Base-by-base conservation (phyloP, 64 coral and sea anemone species). In the Montipora sp. region DNA sequence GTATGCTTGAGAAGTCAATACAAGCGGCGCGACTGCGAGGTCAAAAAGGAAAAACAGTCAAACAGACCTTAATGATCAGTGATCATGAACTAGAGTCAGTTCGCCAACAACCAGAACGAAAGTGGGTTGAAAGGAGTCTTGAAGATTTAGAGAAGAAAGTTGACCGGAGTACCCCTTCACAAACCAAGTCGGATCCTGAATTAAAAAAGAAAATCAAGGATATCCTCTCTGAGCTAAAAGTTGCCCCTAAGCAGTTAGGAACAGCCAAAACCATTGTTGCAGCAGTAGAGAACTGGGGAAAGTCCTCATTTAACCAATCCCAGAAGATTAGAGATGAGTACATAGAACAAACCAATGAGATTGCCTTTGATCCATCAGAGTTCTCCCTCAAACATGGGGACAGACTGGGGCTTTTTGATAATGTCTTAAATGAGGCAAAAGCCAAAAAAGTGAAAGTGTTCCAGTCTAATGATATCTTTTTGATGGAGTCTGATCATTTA, bases 191-290 rank as follows among this genome's bases (percentile, higher is more conserved):
- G 5, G 83, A 95, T 44, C 71, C 89, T 1, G 92, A 94, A 24
- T 71, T 98, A 7, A 87, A 98, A 44, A 73, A 84, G 9, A 94
- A 92, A 81, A 84, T 98, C 48, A 94, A 92, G 76, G 75, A 89
- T 23, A 87, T 98, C 5, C 81, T 98, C 22, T 94, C 95, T 2
- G 77, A 91, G 78, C 48, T 98, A 44, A 88, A 98, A 67, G 88
- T 98, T 2, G 89, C 87, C 77, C 18, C 92, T 55, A 80, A 83
- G 13, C 88, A 94, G 46, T 76, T 78, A 47, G 84, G 88, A 71
- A 89, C 94, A 59, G 77, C 95, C 21, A 89, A 94, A 79, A 93
- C 79, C 18, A 94, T 98, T 61, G 84, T 98, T 51, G 92, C 92
- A 14, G 92, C 92, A 14, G 95, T 88, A 0, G 90, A 94, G 13